phyloP scores from a whole-genome alignment of 92 coral and sea anemone genomes.

The Desmophyllum pertusum region DNA sequence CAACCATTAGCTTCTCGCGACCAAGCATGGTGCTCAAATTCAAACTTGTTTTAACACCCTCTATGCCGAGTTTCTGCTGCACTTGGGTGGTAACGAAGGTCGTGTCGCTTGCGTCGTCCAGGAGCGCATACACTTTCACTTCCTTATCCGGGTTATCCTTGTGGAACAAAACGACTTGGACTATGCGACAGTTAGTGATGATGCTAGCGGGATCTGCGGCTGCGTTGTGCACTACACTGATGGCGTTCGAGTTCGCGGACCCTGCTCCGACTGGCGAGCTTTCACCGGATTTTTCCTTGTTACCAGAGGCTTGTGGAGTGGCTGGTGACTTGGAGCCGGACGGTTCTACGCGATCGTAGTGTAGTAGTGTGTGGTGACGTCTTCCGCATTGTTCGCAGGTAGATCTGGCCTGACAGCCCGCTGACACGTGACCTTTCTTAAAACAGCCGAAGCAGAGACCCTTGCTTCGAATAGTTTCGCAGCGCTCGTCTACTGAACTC shows the following conservation, averaged over 20 bases:
- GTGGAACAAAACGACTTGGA: conserved; percentile 57
- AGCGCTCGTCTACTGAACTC: conserved; percentile 5
- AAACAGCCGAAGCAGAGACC: conserved; percentile 50
- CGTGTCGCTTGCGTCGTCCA: too few species aligned
- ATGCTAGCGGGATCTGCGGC: background rate
- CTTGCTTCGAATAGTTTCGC: background rate
- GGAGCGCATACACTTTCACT: conserved; percentile 54
- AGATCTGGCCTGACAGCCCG: too few species aligned
- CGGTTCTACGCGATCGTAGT: conserved; percentile 63
- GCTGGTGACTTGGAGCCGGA: background rate
- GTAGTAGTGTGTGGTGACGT: conserved; percentile 67
- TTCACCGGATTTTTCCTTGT: background rate
- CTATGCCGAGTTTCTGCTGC: too few species aligned
- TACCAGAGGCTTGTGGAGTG: too few species aligned
- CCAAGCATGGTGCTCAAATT: too few species aligned
- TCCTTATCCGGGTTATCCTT: conserved; percentile 47
- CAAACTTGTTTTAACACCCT: too few species aligned
- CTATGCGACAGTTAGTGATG: conserved; percentile 26
- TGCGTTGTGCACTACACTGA: conserved; percentile 7
- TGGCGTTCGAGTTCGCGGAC: conserved; percentile 7
- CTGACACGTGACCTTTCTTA: conserved; percentile 37
- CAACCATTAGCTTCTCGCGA: too few species aligned
- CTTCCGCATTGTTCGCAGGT: conserved; percentile 68
- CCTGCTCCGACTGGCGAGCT: background rate
- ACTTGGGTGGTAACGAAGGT: too few species aligned